Conservation (phyloP, 2,888 invertebrate genomes). For the Aporophyla lueneburgensis region DNA sequence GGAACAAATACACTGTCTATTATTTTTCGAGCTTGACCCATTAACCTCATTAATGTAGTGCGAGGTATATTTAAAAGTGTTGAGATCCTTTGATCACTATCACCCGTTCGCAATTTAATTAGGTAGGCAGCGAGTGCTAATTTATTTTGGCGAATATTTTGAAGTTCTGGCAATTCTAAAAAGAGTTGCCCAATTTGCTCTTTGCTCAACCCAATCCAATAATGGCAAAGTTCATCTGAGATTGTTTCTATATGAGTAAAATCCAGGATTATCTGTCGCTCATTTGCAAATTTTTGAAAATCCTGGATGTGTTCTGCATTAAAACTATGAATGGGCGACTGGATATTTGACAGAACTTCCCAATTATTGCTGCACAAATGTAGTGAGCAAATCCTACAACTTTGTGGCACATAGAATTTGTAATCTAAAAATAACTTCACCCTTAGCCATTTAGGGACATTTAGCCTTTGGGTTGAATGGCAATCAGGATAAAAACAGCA, state of each 20-base stretch:
- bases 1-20: constrained; percentile 11
- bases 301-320: constrained; percentile 6
- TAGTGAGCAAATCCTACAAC: constrained; percentile 7
- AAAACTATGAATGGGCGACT: constrained; percentile 14
- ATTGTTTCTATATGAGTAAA: too few species aligned
- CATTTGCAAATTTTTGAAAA: too few species aligned
- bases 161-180: too few species aligned
- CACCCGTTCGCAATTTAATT: constrained; percentile 20
- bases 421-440: not conserved
- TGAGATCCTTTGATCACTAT: constrained; percentile 29
- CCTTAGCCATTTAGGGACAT: constrained; percentile 16
- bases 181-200: too few species aligned
- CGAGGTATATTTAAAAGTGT: constrained; percentile 19
- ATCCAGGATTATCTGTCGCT: too few species aligned
- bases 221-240: not conserved
- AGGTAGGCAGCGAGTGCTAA: too few species aligned
- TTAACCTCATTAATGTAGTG: constrained; percentile 15
- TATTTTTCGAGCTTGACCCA: constrained; percentile 20
- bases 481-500: constrained; percentile 14
- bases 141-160: too few species aligned
- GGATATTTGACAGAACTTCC: constrained; percentile 16
- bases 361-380: constrained; percentile 15
- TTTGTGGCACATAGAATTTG: constrained; percentile 11
- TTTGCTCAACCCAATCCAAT: too few species aligned
- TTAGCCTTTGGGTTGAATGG: constrained; percentile 10